Evolutionary conservation across 1,140 invertebrate species (phyloP).

Genomic region (Trypoxylus dichotomus): DNA sequence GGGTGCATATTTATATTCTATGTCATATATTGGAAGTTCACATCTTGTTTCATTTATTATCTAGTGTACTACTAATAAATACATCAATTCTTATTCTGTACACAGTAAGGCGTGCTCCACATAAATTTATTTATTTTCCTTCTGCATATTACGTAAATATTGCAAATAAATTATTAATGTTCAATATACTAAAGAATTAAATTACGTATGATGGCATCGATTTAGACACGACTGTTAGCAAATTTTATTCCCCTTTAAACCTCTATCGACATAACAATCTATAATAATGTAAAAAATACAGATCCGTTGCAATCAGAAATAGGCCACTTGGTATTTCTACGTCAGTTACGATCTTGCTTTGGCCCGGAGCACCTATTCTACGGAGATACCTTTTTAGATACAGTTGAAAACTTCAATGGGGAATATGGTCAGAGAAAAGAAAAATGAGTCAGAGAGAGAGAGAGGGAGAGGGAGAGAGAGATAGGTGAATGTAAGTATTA

Average conservation of each 20-base stretch:
- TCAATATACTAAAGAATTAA: no score
- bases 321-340: not conserved
- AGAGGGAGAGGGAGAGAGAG: not conserved
- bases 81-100: no score
- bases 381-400: conserved; percentile 22
- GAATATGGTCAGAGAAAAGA: not conserved
- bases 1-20: no score
- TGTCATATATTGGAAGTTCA: no score
- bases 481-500: not conserved
- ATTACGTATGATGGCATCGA: no score
- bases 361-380: not conserved
- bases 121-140: no score
- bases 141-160: no score
- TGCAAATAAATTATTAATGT: no score
- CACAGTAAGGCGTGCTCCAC: no score
- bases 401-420: conserved; percentile 16
- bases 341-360: not conserved
- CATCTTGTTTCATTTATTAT: no score
- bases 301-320: not conserved
- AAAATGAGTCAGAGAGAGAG: not conserved
- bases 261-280: not conserved
- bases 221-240: not conserved
- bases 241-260: not conserved
- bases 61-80: no score
- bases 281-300: not conserved